These are phyloP conservation scores for Phalanger gymnotis DNA, from an alignment of 2,797 vertebrate species.

Conservation along the genomic window DNA sequence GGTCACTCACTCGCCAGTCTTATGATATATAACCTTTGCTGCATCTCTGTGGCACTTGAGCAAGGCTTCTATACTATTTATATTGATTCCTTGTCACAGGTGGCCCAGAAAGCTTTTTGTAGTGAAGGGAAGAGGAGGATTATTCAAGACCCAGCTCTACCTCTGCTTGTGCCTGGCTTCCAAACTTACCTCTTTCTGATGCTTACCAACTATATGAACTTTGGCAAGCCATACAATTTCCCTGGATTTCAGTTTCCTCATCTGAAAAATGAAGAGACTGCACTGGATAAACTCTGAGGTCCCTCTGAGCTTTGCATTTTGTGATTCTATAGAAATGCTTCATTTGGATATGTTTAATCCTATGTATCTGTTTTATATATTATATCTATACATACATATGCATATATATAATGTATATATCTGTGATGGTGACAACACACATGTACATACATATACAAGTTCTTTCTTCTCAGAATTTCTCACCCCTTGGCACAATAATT, in stretches of 20 bases:
- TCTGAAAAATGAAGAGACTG: not conserved
- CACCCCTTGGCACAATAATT: not conserved
- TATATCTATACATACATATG: not conserved
- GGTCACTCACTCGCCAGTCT: not conserved
- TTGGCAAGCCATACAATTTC: not conserved
- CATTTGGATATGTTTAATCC: not conserved
- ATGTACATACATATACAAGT: not conserved
- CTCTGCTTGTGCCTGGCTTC: not conserved
- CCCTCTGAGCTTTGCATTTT: not conserved
- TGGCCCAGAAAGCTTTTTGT: not conserved
- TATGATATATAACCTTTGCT: not conserved
- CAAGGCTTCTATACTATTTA: not conserved
- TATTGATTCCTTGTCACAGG: not conserved
- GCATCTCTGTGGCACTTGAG: not conserved
- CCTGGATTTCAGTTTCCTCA: not conserved
- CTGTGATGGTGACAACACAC: not conserved
- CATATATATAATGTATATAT: not conserved
- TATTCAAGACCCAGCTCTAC: not conserved
- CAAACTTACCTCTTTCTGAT: not conserved
- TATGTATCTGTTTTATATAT: not conserved
- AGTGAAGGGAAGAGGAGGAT: not conserved
- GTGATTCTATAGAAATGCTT: not conserved
- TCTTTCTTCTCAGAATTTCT: not conserved
- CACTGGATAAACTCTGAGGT: not conserved
- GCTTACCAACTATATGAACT: not conserved